Conservation (phyloP, 2,888 invertebrate genomes). For the Diarsia mendica region DNA sequence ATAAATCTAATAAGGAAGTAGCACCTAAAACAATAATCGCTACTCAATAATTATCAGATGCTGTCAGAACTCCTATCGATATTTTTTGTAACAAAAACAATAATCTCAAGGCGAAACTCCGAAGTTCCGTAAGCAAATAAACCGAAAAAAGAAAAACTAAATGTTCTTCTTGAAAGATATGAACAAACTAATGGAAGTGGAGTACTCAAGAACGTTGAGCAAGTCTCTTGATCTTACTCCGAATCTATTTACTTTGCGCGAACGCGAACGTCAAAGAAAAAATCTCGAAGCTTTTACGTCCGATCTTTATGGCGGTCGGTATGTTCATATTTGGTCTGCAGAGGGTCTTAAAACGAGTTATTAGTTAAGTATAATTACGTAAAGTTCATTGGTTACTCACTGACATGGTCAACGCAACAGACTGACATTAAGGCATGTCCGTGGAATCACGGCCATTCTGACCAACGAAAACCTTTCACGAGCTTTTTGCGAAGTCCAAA, state of each 20-base stretch:
- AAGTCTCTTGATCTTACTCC: slow-evolving; percentile 56
- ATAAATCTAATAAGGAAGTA: slow-evolving; percentile 54
- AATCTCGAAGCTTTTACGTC: slow-evolving; percentile 22
- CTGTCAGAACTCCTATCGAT: slow-evolving; percentile 25
- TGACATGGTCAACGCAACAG: slow-evolving; percentile 38
- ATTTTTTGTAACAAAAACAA: slow-evolving; percentile 30
- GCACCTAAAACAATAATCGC: slow-evolving; percentile 30
- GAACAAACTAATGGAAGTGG: slow-evolving; percentile 62
- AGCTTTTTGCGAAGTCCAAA: slow-evolving; percentile 4
- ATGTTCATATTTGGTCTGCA: slow-evolving; percentile 36
- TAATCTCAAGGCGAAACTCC: slow-evolving; percentile 46
- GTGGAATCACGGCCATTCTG: slow-evolving; percentile 51
- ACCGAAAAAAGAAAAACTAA: slow-evolving; percentile 30
- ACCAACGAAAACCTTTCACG: slow-evolving; percentile 41
- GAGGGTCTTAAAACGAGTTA: slow-evolving; percentile 48
- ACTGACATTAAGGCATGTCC: slow-evolving; percentile 39
- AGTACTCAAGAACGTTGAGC: slow-evolving; percentile 54
- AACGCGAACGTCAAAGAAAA: slow-evolving; percentile 22
- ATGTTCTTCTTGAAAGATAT: slow-evolving; percentile 54
- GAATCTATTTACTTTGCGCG: slow-evolving; percentile 48
- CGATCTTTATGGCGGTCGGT: background rate
- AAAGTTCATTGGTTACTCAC: slow-evolving; percentile 64
- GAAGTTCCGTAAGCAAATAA: slow-evolving; percentile 44
- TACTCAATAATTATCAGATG: slow-evolving; percentile 38
- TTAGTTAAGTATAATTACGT: slow-evolving; percentile 62